Evolutionary conservation across 2,888 invertebrate species (phyloP), one percentile per base, ranked within the genome.

Genomic region (Calameuta idolon): DNA sequence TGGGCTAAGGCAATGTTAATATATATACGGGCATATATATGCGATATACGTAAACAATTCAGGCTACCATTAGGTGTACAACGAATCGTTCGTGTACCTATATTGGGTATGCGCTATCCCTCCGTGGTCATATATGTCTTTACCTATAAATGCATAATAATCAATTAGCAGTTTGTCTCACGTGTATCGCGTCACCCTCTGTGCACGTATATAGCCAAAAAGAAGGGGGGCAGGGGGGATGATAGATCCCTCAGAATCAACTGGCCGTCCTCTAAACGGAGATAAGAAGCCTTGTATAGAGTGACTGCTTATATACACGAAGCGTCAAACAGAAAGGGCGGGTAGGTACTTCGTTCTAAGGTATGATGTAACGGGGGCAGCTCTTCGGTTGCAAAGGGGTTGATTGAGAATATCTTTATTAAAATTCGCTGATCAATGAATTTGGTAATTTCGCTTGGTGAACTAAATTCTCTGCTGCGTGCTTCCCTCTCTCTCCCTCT

Each of bases 381-480:
- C 33, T n/a, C 35, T 31, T 31, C 34, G 74, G 69, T 33, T 33
- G 15, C 77, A 55, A 31, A 23, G 74, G 77, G 74, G 74, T 15
- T 37, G 77, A 69, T 55, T 55, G 55, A 55, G 55, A 55, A 55
- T 55, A 77, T 79, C 77, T 82, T 79, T 79, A 79, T 82, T 82
- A 81, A 82, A 81, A 82, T 79, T 81, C 79, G 81, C 82, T 82
- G 81, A 81, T 79, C 79, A 82, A 81, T 79, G 79, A 79, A 79
- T 80, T 81, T 69, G 75, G 69, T 78, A 79, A 81, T 81, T 79
- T 74, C 69, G 77, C 76, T 34, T 34, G 37, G 35, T 34, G 35
- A 71, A 71, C 71, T 31, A 71, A 31, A 71, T 15, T 9, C 33
- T 71, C 71, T 34, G 71, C 71, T 71, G 23, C 23, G 9, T 23